phyloP scores from a whole-genome alignment of 2,888 invertebrate species.

The Smittia sp. region DNA sequence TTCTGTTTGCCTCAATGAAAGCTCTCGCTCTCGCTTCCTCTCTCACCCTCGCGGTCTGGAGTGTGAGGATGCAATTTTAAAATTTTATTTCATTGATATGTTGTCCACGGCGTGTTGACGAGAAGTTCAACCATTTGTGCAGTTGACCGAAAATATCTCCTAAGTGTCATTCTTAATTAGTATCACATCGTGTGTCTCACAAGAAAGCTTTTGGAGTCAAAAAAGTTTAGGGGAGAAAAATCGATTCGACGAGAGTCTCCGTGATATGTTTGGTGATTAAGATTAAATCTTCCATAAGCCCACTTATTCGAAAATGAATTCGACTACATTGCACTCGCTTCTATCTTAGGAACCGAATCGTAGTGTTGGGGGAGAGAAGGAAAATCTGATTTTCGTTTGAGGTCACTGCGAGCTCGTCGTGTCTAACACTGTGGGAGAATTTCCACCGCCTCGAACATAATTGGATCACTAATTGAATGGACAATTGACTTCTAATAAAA shows the following conservation, averaged over 20 bases:
- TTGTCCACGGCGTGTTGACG: neutral
- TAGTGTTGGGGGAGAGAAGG: too few relatives aligned
- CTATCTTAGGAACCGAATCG: neutral
- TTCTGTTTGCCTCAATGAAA: constrained; percentile 34
- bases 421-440: neutral
- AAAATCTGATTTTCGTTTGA: too few relatives aligned
- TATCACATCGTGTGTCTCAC: constrained; percentile 1
- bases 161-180: neutral
- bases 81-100: constrained; percentile 35
- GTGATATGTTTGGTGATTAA: constrained; percentile 21
- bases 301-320: neutral
- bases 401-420: neutral
- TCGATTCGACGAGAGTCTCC: neutral
- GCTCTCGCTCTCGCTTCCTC: constrained; percentile 2
- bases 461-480: neutral
- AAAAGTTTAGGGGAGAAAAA: neutral
- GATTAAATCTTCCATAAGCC: neutral
- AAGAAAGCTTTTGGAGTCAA: neutral
- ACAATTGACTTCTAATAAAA: neutral
- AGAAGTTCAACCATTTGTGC: neutral
- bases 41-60: neutral
- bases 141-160: neutral
- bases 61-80: constrained; percentile 9
- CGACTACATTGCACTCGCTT: neutral
- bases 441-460: neutral